Evolutionary conservation across 2,888 invertebrate genomes (phyloP).

Genomic region (Campoplex nolae): DNA sequence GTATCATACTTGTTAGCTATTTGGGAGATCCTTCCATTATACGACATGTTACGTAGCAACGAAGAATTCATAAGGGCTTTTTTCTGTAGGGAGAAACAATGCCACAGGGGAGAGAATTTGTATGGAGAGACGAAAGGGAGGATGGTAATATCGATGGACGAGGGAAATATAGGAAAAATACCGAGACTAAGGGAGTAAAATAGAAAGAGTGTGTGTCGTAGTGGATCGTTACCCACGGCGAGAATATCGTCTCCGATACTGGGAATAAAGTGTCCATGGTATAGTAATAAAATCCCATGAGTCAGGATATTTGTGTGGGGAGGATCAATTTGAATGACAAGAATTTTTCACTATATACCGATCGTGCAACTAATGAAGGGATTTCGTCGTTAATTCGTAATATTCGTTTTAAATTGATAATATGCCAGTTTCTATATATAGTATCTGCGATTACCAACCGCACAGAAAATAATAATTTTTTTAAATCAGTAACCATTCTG

Average conservation of each 20-base stretch:
- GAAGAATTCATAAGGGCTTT: constrained; percentile 50
- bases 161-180: constrained; percentile 34
- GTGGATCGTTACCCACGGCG: constrained; percentile 58
- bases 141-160: constrained; percentile 38
- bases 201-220: constrained; percentile 39
- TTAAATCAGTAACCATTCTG: too few species aligned
- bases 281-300: constrained; percentile 60
- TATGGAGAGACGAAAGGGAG: constrained; percentile 2
- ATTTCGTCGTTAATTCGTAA: background rate
- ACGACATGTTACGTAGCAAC: constrained; percentile 35
- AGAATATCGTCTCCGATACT: constrained; percentile 59
- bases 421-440: background rate
- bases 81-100: constrained; percentile 35
- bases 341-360: constrained; percentile 46
- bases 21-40: constrained; percentile 21
- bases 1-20: constrained; percentile 26
- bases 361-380: background rate
- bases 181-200: constrained; percentile 15
- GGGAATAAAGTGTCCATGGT: constrained; percentile 54
- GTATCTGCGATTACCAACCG: too few species aligned
- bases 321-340: constrained; percentile 56
- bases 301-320: constrained; percentile 76
- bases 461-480: too few species aligned
- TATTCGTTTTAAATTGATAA: background rate
- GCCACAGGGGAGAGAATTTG: constrained; percentile 22